These are phyloP conservation scores for Trididemnum miniatum DNA, from an alignment of 23 tunicate genomes.

Conservation along the genomic window DNA sequence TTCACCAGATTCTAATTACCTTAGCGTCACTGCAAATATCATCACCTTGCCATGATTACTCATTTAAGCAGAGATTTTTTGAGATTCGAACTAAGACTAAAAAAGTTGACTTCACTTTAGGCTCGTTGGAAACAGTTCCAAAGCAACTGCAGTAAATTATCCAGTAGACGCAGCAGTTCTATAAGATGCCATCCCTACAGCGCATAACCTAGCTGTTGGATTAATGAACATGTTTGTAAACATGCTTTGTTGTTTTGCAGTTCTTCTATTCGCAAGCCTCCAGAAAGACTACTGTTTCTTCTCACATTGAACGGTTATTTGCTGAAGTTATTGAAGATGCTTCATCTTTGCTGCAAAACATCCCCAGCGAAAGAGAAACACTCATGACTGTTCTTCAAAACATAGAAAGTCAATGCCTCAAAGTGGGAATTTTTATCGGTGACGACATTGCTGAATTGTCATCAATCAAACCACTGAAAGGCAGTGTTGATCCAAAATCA, in stretches of 20 bases:
- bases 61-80: too few species aligned
- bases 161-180: too few species aligned
- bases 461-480: not conserved
- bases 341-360: not conserved
- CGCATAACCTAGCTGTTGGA: too few species aligned
- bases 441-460: slow-evolving; percentile 5
- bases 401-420: slow-evolving; percentile 6
- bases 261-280: slow-evolving; percentile 1
- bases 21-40: too few species aligned
- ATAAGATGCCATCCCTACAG: too few species aligned
- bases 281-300: not conserved
- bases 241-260: not conserved
- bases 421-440: slow-evolving; percentile 5
- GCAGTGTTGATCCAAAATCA: not conserved
- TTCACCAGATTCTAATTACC: too few species aligned
- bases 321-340: slow-evolving; percentile 28
- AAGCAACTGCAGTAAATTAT: not conserved
- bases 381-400: slow-evolving; percentile 11
- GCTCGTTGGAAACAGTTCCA: not conserved
- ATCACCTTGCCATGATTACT: too few species aligned
- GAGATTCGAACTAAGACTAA: too few species aligned
- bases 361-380: slow-evolving; percentile 17
- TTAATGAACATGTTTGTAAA: too few species aligned
- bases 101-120: too few species aligned
- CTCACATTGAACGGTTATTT: slow-evolving; percentile 15